phyloP scores from a whole-genome alignment of 2,888 invertebrate genomes.

The Acrocyrtus sp. region DNA sequence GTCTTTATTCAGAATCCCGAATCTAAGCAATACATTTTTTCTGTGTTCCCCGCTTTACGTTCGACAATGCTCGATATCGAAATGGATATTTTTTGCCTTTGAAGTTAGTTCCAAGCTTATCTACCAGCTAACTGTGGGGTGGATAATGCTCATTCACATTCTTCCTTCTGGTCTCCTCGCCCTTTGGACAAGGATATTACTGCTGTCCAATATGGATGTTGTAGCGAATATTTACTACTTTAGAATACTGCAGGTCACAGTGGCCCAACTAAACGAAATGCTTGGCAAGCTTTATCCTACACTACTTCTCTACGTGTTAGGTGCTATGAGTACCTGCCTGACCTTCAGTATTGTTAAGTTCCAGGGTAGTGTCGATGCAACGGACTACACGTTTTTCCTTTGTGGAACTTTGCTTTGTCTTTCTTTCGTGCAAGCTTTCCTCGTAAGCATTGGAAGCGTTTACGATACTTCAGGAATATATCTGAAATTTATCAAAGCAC shows the following conservation, averaged over 20 bases:
- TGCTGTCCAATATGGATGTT: not conserved
- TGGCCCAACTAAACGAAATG: conserved; percentile 17
- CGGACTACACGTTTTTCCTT: conserved; percentile 8
- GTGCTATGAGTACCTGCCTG: not conserved
- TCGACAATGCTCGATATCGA: not conserved
- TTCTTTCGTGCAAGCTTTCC: not conserved
- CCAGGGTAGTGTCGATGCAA: conserved; percentile 6
- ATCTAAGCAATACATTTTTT: conserved; percentile 11
- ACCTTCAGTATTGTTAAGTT: conserved; percentile 19
- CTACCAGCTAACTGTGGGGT: not conserved
- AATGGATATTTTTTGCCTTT: not conserved
- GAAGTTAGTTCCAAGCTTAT: conserved; percentile 24
- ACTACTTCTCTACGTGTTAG: not conserved
- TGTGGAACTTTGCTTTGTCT: not conserved
- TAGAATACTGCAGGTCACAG: not conserved
- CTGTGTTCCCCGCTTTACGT: not conserved
- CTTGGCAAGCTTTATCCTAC: not conserved
- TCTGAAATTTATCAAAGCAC: not conserved
- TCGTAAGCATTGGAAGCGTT: conserved; percentile 19
- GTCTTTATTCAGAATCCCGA: conserved; percentile 7
- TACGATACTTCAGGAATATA: conserved; percentile 25
- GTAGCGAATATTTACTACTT: conserved; percentile 2
- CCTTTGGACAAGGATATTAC: conserved; percentile 18
- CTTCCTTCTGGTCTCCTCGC: conserved; percentile 10
- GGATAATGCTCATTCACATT: conserved; percentile 9